Percentiles rank a stretch among this genome's conserved stretches.
Conservation (phyloP, 2,888 invertebrate genomes). For the Eupithecia subumbrata region DNA sequence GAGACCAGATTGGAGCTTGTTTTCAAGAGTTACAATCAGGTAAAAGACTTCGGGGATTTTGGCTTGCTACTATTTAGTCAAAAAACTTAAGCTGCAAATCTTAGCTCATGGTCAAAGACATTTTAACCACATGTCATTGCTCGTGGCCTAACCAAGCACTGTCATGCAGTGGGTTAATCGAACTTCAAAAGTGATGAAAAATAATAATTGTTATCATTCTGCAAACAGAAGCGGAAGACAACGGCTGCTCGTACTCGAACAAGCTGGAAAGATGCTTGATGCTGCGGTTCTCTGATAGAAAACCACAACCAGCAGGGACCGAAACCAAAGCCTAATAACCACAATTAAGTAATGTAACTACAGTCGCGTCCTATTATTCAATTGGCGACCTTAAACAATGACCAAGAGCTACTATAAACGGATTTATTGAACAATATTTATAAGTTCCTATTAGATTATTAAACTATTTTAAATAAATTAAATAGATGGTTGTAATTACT, state of each 20-base stretch:
- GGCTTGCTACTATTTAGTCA: background rate
- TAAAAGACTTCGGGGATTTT: conserved; percentile 40
- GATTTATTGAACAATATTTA: background rate
- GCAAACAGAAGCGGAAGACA: conserved; percentile 74
- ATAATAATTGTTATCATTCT: background rate
- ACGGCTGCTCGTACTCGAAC: conserved; percentile 78
- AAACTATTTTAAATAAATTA: no score
- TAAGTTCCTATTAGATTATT: conserved; percentile 22
- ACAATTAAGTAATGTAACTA: background rate
- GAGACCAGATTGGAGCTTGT: conserved; percentile 73
- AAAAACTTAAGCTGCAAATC: no score
- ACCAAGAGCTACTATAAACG: conserved; percentile 19
- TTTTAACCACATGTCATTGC: no score
- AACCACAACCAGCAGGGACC: conserved; percentile 40
- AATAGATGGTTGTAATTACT: background rate
- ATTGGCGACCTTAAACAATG: background rate
- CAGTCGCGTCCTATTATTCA: background rate
- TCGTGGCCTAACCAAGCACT: background rate
- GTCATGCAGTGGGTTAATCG: conserved; percentile 2
- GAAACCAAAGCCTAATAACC: conserved; percentile 24
- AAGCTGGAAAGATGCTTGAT: conserved; percentile 76
- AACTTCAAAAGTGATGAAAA: background rate
- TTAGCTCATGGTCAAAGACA: no score
- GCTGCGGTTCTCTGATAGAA: conserved; percentile 72
- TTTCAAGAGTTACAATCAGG: conserved; percentile 77